Percentiles rank a stretch among this genome's conserved stretches.
These are phyloP conservation scores for Rhynchonycteris naso DNA, from an alignment of 2,797 vertebrate species.

Conservation along the genomic window DNA sequence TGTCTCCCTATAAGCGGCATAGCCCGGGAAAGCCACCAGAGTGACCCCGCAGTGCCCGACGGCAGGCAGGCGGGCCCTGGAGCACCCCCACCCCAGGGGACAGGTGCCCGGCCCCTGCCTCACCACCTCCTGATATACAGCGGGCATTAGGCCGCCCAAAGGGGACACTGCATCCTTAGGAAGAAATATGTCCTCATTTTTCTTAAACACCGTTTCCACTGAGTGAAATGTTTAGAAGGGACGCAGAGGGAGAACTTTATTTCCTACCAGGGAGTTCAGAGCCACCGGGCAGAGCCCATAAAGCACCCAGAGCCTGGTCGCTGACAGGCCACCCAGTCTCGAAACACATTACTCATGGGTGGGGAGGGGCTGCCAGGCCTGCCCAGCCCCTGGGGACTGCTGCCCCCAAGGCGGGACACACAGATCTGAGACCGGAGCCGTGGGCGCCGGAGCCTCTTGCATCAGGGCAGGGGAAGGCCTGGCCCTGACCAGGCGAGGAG, in stretches of 20 bases:
- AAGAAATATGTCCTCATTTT: slow-evolving; percentile 96
- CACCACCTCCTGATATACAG: slow-evolving; percentile 86
- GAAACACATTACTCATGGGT: slow-evolving; percentile 92
- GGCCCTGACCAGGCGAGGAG: not conserved
- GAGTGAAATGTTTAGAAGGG: slow-evolving; percentile 99
- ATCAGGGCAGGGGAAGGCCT: not conserved
- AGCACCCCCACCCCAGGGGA: slow-evolving; percentile 75
- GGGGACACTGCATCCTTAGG: slow-evolving; percentile 93
- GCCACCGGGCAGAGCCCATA: slow-evolving; percentile 97
- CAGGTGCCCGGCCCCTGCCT: slow-evolving; percentile 81
- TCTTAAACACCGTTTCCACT: slow-evolving; percentile 97
- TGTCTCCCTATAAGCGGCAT: accelerated
- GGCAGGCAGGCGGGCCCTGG: slow-evolving; percentile 46
- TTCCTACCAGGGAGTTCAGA: slow-evolving; percentile 99
- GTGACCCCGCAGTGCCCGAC: not conserved
- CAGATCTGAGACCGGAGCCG: not conserved
- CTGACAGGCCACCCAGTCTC: slow-evolving; percentile 93
- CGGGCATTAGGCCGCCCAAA: slow-evolving; percentile 88
- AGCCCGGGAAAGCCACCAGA: not conserved
- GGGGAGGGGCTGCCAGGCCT: slow-evolving; percentile 75
- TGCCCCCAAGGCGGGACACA: not conserved
- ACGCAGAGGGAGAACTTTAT: slow-evolving; percentile 99
- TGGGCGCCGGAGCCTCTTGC: not conserved
- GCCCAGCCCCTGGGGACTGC: slow-evolving; percentile 50
- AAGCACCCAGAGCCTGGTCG: slow-evolving; percentile 90